Conservation (phyloP, 2,888 invertebrate species). For the Diachrysia chrysitis region DNA sequence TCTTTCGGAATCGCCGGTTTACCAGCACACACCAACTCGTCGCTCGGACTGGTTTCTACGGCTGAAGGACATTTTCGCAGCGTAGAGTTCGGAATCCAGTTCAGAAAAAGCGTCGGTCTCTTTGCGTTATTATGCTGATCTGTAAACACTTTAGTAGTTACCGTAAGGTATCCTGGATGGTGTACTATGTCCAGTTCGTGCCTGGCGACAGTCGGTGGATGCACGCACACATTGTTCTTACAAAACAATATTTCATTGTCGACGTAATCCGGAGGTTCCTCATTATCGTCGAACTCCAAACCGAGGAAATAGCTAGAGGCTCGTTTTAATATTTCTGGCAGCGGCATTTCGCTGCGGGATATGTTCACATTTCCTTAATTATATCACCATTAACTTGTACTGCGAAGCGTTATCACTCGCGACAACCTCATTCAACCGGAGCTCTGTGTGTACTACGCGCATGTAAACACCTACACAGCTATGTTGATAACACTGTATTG, state of each 20-base stretch:
- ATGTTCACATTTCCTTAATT: conserved; percentile 79
- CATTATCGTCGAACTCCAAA: conserved; percentile 90
- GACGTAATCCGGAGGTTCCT: conserved; percentile 91
- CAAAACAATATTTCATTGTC: conserved; percentile 96
- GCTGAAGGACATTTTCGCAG: conserved; percentile 95
- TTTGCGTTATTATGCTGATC: conserved; percentile 93
- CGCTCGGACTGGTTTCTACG: conserved; percentile 89
- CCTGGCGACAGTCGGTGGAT: conserved; percentile 95
- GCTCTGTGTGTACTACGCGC: conserved; percentile 83
- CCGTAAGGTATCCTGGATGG: conserved; percentile 97
- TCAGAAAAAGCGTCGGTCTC: conserved; percentile 95
- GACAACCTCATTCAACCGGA: conserved; percentile 78
- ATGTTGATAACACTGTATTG: conserved; percentile 86
- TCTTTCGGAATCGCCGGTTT: conserved; percentile 73
- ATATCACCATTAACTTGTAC: conserved; percentile 56
- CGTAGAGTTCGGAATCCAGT: conserved; percentile 98
- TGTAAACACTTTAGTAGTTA: conserved; percentile 94
- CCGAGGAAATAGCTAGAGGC: conserved; percentile 95
- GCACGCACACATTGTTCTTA: conserved; percentile 99
- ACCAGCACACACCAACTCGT: conserved; percentile 76
- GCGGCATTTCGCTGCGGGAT: conserved; percentile 90
- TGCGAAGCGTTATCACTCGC: conserved; percentile 72
- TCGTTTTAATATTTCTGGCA: conserved; percentile 93
- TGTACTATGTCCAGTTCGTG: conserved; percentile 95
- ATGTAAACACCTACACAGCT: conserved; percentile 85